Evolutionary conservation across 2,113 vertebrate genomes (phyloP), one percentile per base, ranked within the genome.

Genomic region (Daubentonia madagascariensis): DNA sequence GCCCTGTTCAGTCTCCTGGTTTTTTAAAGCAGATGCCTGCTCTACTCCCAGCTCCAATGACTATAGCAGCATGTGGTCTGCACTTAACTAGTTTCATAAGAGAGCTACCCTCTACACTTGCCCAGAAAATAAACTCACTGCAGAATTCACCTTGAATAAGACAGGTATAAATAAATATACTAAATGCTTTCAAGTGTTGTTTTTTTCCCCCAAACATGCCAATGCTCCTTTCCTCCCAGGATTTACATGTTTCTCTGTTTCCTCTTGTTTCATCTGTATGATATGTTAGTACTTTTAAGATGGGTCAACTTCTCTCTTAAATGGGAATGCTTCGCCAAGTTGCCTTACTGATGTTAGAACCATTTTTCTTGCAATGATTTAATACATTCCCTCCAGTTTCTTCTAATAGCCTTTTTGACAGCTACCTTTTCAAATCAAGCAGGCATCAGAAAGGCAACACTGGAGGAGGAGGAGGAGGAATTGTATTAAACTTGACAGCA

Each of bases 371-470:
- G 67, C 37, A 92, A 28, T 67, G 43, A 70, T 57, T 94, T 94
- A 65, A 81, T n/a, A 45, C 61, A n/a, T 91, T 90, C n/a, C 48
- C 48, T 57, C 50, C 25, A 57, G 75, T 57, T 67, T 96, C 91
- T 88, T 52, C 68, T 79, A 54, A n/a, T 30, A 94, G 84, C 50
- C 61, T 92, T 89, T 94, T 92, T 94, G 89, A 94, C 80, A 94
- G 89, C 3, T 73, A 81, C 89, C 83, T 78, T 89, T 45, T 97
- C 67, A 94, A 50, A 81, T 92, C 20, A 80, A 92, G 61, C 54
- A 96, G 90, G 76, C 89, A 70, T 91, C 68, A 95, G 72, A 94
- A 94, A 97, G 59, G 13, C 68, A 97, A 37, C 75, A 28, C 91
- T 87, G 50, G 61, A 83, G 54, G 67, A 76, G 57, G 81, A 88